Conservation (phyloP, 2,888 invertebrate genomes). For the Meloe dianella region DNA sequence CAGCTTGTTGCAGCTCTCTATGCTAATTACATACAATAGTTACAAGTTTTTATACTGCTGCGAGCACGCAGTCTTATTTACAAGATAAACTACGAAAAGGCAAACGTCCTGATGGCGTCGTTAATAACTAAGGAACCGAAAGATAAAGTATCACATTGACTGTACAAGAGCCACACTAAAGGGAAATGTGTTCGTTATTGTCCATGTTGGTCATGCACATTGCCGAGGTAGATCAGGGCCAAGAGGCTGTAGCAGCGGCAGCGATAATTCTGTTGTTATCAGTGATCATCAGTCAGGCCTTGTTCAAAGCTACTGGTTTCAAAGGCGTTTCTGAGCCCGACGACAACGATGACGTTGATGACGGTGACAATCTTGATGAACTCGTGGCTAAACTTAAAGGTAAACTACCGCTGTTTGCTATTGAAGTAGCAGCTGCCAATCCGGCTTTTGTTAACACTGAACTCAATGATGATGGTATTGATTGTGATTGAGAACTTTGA, state of each 20-base stretch:
- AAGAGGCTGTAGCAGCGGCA: conserved; percentile 40
- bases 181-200: conserved; percentile 51
- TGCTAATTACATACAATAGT: conserved; percentile 59
- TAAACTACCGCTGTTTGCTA: conserved; percentile 48
- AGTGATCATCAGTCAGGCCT: conserved; percentile 53
- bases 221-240: conserved; percentile 57
- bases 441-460: conserved; percentile 56
- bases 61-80: conserved; percentile 45
- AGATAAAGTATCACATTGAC: conserved; percentile 58
- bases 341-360: conserved; percentile 67
- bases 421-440: conserved; percentile 52
- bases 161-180: conserved; percentile 54
- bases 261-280: conserved; percentile 9
- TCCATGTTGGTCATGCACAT: conserved; percentile 50
- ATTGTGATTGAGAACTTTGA: conserved; percentile 38
- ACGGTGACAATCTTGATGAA: conserved; percentile 66
- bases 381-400: conserved; percentile 62
- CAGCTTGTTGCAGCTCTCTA: conserved; percentile 52
- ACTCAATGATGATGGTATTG: conserved; percentile 44
- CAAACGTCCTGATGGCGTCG: conserved; percentile 38
- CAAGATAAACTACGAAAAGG: conserved; percentile 40
- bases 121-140: conserved; percentile 56
- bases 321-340: conserved; percentile 65
- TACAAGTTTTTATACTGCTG: conserved; percentile 59
- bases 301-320: conserved; percentile 59